Conservation (phyloP, 2,113 vertebrate species). For the Mormyrus iriodes region DNA sequence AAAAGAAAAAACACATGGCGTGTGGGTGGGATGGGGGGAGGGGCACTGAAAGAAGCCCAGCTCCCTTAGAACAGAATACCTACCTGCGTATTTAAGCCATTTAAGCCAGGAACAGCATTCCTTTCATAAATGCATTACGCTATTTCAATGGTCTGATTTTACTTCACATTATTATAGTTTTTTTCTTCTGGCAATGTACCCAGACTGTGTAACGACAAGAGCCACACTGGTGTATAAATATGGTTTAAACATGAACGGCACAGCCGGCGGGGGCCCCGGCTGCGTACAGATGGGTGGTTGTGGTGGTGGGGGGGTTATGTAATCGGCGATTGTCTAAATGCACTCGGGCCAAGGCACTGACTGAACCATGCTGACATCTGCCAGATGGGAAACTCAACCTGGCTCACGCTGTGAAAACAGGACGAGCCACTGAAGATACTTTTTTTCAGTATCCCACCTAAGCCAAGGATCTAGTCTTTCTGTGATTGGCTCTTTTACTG, state of each 20-base stretch:
- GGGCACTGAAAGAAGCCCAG: not conserved
- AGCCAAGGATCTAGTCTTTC: not conserved
- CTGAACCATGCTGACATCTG: not conserved
- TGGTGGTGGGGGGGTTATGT: not conserved
- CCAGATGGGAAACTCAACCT: not conserved
- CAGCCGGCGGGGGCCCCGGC: not conserved
- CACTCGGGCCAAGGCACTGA: not conserved
- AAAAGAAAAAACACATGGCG: not conserved
- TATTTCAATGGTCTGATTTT: not conserved
- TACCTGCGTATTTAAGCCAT: not conserved
- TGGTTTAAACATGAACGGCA: not conserved
- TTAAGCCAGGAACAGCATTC: not conserved
- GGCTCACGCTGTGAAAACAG: not conserved
- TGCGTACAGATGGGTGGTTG: not conserved
- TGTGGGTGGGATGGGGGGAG: not conserved
- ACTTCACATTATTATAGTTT: not conserved
- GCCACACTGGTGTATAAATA: not conserved
- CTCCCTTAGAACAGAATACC: not conserved
- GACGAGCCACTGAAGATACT: not conserved
- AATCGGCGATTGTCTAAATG: conserved; percentile 11
- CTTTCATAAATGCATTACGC: not conserved
- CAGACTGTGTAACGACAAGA: conserved; percentile 9
- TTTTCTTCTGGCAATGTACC: not conserved
- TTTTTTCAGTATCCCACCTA: not conserved
- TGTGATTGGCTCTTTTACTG: not conserved